A percentile compares a stretch with the other conserved stretches of the same genome.
Conservation (phyloP, 1,140 invertebrate genomes). For the Thaumatotibia leucotreta region DNA sequence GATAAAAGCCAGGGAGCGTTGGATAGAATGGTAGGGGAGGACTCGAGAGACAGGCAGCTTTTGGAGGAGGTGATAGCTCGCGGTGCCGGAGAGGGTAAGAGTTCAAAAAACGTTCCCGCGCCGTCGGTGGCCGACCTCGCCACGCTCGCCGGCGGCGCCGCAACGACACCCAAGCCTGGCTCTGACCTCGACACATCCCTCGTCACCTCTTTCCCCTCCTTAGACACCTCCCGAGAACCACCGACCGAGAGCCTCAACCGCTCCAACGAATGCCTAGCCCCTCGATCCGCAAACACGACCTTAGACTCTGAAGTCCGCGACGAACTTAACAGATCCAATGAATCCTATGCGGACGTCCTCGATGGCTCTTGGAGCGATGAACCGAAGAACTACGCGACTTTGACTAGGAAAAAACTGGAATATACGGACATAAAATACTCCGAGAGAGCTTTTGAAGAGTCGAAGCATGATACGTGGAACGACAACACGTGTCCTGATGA, state of each 20-base stretch:
- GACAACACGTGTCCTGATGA: slow-evolving; percentile 85
- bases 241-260: slow-evolving; percentile 30
- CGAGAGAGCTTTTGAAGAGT: slow-evolving; percentile 33
- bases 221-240: slow-evolving; percentile 4
- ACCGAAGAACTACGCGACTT: slow-evolving; percentile 24
- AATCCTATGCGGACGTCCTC: slow-evolving; percentile 62
- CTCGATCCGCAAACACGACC: slow-evolving; percentile 45
- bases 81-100: slow-evolving; percentile 52
- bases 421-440: slow-evolving; percentile 51
- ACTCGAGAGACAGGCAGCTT: slow-evolving; percentile 42
- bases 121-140: slow-evolving; percentile 52
- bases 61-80: too few relatives aligned
- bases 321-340: slow-evolving; percentile 68
- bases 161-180: slow-evolving; percentile 27
- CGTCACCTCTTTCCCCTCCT: slow-evolving; percentile 32
- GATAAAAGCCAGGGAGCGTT: slow-evolving; percentile 34
- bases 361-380: slow-evolving; percentile 57
- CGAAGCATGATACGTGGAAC: slow-evolving; percentile 82
- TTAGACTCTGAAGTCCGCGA: slow-evolving; percentile 46
- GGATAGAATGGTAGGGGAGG: slow-evolving; percentile 47
- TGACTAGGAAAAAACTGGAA: slow-evolving; percentile 38
- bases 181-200: slow-evolving; percentile 21
- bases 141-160: slow-evolving; percentile 66
- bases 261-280: slow-evolving; percentile 67
- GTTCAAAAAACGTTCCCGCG: slow-evolving; percentile 72